These are phyloP conservation scores for Chondrilla cf. caribensis DNA, from an alignment of 37 sponge, comb jelly and placozoan species.

Conservation along the genomic window DNA sequence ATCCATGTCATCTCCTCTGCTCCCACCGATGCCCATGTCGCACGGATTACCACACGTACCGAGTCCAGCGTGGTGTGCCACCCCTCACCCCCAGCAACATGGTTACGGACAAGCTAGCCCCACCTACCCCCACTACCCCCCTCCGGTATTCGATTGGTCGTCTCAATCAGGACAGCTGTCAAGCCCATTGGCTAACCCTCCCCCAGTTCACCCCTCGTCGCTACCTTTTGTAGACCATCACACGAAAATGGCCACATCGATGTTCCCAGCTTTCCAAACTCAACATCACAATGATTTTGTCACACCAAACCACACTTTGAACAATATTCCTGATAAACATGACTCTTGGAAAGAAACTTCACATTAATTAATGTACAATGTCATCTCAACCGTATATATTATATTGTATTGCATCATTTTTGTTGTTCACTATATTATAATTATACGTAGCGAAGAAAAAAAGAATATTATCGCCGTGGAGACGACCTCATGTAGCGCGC, in stretches of 20 bases:
- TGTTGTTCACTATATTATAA: no score
- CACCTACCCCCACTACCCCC: not conserved
- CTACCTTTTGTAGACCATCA: not conserved
- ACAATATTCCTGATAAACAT: no score
- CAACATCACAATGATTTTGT: not conserved
- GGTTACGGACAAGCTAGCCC: not conserved
- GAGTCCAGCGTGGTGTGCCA: not conserved
- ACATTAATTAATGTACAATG: no score
- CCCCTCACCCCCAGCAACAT: not conserved
- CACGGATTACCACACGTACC: not conserved
- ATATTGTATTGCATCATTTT: no score
- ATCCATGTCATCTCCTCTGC: not conserved
- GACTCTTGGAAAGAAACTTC: no score
- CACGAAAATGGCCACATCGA: not conserved
- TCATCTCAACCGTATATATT: no score
- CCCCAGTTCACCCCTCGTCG: constrained; percentile 1
- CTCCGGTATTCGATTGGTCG: constrained; percentile 3
- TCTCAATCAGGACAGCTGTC: not conserved
- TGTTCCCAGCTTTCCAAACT: not conserved
- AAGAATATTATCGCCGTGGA: no score
- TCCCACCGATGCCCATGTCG: not conserved
- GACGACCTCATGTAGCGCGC: no score
- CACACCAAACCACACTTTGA: not conserved
- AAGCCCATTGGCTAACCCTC: not conserved
- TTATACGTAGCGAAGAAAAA: no score